Conservation (phyloP, 2,113 vertebrate species). For the Sclerurus mexicanus region DNA sequence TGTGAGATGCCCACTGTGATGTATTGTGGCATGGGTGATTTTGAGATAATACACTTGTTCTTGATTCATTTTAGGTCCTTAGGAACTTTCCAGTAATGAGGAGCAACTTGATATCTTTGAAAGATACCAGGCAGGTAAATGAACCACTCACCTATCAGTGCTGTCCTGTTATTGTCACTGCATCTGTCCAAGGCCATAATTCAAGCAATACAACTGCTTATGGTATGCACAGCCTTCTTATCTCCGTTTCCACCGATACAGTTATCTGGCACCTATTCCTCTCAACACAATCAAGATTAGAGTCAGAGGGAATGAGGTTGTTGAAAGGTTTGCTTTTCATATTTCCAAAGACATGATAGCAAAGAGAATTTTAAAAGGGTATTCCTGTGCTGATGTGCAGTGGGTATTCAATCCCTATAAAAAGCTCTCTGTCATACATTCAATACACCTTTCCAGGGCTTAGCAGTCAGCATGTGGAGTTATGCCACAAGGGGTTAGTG, state of each 20-base stretch:
- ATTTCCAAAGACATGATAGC: slow-evolving; percentile 51
- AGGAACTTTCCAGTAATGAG: slow-evolving; percentile 54
- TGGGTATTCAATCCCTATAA: slow-evolving; percentile 17
- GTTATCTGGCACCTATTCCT: slow-evolving; percentile 33
- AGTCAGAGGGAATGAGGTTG: slow-evolving; percentile 20
- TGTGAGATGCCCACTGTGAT: neutral
- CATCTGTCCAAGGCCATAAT: slow-evolving; percentile 16
- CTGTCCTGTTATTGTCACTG: slow-evolving; percentile 24
- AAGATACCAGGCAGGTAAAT: slow-evolving; percentile 40
- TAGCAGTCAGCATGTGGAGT: slow-evolving; percentile 21
- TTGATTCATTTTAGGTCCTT: slow-evolving; percentile 40
- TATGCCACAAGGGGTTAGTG: slow-evolving; percentile 56
- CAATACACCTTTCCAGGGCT: slow-evolving; percentile 43
- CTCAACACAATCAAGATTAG: slow-evolving; percentile 56
- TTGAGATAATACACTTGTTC: slow-evolving; percentile 34
- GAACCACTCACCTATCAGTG: neutral
- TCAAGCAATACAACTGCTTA: slow-evolving; percentile 14
- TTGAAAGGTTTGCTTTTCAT: slow-evolving; percentile 64
- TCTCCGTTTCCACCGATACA: neutral
- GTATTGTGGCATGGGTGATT: neutral
- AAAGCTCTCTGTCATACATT: slow-evolving; percentile 49
- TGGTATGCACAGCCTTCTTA: slow-evolving; percentile 24
- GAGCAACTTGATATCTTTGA: slow-evolving; percentile 42
- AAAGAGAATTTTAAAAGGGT: slow-evolving; percentile 36
- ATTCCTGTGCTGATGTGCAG: neutral